Percentiles rank a stretch among this genome's conserved stretches.
phyloP scores from a whole-genome alignment of 1,140 invertebrate species.

The Zaprionus capensis region DNA sequence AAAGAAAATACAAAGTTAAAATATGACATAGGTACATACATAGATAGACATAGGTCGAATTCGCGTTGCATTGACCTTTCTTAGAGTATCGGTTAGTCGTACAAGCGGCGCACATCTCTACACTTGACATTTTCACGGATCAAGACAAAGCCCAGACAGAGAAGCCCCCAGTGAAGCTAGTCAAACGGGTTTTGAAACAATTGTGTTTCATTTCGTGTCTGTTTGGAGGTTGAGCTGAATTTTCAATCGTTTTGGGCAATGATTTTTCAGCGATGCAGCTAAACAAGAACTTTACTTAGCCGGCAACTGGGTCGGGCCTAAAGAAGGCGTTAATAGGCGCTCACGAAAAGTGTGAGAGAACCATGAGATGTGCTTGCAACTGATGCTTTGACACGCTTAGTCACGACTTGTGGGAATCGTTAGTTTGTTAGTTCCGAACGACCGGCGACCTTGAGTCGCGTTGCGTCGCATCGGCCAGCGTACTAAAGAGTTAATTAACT shows the following conservation, averaged over 20 bases:
- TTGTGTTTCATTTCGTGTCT: background rate
- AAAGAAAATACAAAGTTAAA: background rate
- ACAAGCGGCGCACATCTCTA: background rate
- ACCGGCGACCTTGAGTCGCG: background rate
- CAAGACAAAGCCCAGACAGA: background rate
- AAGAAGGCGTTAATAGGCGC: background rate
- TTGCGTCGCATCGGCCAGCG: background rate
- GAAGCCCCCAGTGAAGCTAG: background rate
- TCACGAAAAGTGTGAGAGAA: background rate
- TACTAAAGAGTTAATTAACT: background rate
- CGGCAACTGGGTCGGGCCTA: constrained; percentile 2
- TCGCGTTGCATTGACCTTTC: background rate
- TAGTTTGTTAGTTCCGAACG: constrained; percentile 8
- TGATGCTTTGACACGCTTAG: background rate
- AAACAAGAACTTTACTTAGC: background rate
- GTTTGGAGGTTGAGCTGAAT: background rate
- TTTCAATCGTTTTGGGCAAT: background rate
- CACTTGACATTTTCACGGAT: background rate
- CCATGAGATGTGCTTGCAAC: background rate
- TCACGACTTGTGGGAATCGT: constrained; percentile 10
- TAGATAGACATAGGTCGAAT: background rate
- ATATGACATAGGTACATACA: background rate
- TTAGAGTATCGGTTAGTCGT: background rate
- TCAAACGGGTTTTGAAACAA: background rate
- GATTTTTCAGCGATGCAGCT: background rate